Evolutionary conservation across 1,140 invertebrate genomes (phyloP).

Genomic region (Trichonephila clavata): DNA sequence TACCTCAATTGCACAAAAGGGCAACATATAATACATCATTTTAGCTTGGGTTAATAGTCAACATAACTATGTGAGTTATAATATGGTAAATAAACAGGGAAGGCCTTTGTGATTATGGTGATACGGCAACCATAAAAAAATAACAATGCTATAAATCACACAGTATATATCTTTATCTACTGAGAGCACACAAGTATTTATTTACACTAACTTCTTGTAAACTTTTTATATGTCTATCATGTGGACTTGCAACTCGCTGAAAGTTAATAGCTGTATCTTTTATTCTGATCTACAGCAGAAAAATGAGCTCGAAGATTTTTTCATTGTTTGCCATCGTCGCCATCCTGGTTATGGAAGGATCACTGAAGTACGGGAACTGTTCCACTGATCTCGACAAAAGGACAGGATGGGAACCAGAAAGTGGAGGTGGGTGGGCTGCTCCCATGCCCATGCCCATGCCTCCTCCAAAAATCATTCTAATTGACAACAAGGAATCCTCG

Average conservation of each 20-base stretch:
- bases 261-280: slow-evolving; percentile 29
- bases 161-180: no score
- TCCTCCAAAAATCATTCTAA: slow-evolving; percentile 53
- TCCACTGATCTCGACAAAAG: neutral
- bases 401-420: slow-evolving; percentile 58
- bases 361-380: neutral
- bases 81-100: no score
- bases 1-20: no score
- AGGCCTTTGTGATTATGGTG: no score
- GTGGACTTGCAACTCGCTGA: neutral
- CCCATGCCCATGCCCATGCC: slow-evolving; percentile 5
- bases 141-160: no score
- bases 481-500: neutral
- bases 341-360: slow-evolving; percentile 21
- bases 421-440: slow-evolving; percentile 31
- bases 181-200: no score
- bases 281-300: slow-evolving; percentile 55
- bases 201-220: neutral
- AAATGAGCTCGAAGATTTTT: neutral
- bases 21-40: no score
- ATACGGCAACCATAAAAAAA: no score
- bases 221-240: neutral
- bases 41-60: no score
- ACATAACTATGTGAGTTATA: no score
- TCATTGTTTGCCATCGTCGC: neutral